A percentile compares a stretch with the other conserved stretches of the same genome.
These are phyloP conservation scores for Endotricha flammealis DNA, from an alignment of 2,888 invertebrate genomes.

Conservation along the genomic window DNA sequence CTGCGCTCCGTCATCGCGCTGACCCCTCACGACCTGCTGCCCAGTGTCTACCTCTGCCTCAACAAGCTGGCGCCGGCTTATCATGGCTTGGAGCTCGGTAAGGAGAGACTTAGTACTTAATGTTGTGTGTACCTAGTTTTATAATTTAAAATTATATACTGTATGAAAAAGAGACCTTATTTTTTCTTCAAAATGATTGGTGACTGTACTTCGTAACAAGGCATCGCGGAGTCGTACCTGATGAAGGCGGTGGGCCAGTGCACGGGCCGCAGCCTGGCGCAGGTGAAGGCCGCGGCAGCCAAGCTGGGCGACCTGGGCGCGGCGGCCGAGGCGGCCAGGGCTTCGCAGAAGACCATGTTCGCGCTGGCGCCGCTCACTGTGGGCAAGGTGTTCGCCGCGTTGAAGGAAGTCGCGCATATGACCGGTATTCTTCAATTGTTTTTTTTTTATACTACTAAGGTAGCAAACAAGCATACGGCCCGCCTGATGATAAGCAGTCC, in stretches of 20 bases:
- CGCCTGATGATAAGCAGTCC: too few species aligned
- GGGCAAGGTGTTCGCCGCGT: slow-evolving; percentile 85
- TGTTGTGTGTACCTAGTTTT: too few species aligned
- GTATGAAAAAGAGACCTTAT: background rate
- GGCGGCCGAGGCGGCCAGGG: slow-evolving; percentile 91
- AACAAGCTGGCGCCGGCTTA: slow-evolving; percentile 98
- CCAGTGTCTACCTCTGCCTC: slow-evolving; percentile 95
- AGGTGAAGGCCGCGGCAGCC: slow-evolving; percentile 83
- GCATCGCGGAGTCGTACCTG: slow-evolving; percentile 95
- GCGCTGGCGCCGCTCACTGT: slow-evolving; percentile 88
- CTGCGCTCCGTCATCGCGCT: slow-evolving; percentile 91
- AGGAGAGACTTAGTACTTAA: too few species aligned
- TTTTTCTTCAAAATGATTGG: background rate
- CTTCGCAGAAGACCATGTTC: slow-evolving; percentile 92
- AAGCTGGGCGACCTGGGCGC: slow-evolving; percentile 92
- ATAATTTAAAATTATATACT: too few species aligned
- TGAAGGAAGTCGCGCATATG: slow-evolving; percentile 92
- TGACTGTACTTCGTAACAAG: slow-evolving; percentile 42
- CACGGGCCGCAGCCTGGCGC: slow-evolving; percentile 90
- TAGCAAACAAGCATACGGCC: too few species aligned
- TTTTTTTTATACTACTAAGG: too few species aligned
- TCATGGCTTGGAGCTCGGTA: slow-evolving; percentile 82
- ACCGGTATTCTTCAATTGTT: slow-evolving; percentile 87
- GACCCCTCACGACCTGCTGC: slow-evolving; percentile 92
- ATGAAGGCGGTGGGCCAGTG: slow-evolving; percentile 96